These are phyloP conservation scores for human DNA, from an alignment of 2,113 vertebrate species.

Conservation along the genomic window DNA sequence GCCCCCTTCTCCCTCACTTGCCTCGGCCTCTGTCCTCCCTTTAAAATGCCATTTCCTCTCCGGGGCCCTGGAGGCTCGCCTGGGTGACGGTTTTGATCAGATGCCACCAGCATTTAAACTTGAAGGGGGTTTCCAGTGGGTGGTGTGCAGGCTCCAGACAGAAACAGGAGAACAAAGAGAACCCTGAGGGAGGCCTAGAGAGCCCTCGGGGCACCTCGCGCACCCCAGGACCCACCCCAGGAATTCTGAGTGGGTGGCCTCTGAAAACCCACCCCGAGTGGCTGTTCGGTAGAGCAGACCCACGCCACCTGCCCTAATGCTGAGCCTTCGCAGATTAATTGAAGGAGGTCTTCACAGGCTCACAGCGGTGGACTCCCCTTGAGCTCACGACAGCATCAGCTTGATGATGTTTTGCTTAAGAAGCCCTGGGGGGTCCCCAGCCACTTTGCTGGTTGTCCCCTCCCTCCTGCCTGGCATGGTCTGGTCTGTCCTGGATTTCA, in stretches of 20 bases:
- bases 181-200: background rate
- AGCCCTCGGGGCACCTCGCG: background rate
- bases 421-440: background rate
- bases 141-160: background rate
- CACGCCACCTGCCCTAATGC: background rate
- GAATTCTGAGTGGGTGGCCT: background rate
- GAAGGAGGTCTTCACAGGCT: background rate
- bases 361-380: background rate
- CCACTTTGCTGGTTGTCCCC: background rate
- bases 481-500: background rate
- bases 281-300: background rate
- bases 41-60: background rate
- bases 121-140: background rate
- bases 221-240: background rate
- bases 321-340: background rate
- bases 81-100: background rate
- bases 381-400: background rate
- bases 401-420: background rate
- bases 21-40: background rate
- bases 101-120: background rate
- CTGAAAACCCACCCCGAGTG: background rate
- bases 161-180: background rate
- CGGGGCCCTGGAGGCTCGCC: background rate
- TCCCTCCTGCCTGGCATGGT: background rate
- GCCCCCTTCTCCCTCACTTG: background rate